Evolutionary conservation across 2,888 invertebrate genomes (phyloP), one percentile per base, ranked within the genome.

Genomic region (Aromia moschata): DNA sequence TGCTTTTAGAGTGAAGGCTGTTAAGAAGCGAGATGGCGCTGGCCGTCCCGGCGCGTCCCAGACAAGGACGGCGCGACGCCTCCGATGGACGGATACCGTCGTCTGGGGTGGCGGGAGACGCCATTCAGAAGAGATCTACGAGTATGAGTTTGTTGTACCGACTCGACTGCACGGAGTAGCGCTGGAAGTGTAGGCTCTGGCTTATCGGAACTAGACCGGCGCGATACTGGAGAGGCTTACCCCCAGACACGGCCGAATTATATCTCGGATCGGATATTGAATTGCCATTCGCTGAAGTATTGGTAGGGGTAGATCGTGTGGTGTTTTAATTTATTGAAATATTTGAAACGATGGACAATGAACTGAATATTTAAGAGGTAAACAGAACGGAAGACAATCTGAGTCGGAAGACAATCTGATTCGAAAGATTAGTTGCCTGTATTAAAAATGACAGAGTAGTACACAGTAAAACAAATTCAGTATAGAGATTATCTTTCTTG

Each of bases 1-100:
- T 83, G 84, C 84, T 84, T 84, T 84, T 84, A 84, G 84, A 84
- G 82, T 83, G 84, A 84, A 83, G 83, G 84, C 83, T 84, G 71
- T 69, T 69, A 71, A 74, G 71, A 75, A 75, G 68, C 64, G 74
- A 70, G 73, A 70, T 62, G 69, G 62, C 51, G 47, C 63, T 57
- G 37, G 68, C 62, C 71, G 74, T 57, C 70, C 69, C 66, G 69
- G 62, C 68, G 67, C 38, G n/a, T n/a, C 59, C 46, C 52, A 68
- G 68, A 71, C 63, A 70, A 71, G 62, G 68, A 67, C 64, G 65
- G 60, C 54, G 53, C 53, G 58, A 62, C 52, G 65, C 65, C 68
- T 67, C 72, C 73, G 74, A 75, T 75, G 74, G 75, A 76, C 74
- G 74, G 72, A 73, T 73, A 70, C 68, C 70, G 72, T 72, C 69